phyloP scores from a whole-genome alignment of 2,797 vertebrate genomes.

The Rhyacichthys aspro region DNA sequence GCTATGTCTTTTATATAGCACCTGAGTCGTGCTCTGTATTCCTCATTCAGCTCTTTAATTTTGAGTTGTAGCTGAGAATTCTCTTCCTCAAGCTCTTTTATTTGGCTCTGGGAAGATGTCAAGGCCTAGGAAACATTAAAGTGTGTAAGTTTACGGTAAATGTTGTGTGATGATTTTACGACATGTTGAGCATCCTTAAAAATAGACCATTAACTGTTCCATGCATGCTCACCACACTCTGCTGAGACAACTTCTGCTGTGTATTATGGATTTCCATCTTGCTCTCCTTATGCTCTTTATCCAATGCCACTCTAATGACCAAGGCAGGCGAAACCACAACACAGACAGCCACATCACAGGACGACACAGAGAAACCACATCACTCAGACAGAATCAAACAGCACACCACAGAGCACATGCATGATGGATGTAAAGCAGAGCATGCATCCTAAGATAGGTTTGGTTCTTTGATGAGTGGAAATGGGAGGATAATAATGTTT shows the following conservation, averaged over 20 bases:
- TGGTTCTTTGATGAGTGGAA: conserved; percentile 32
- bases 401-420: conserved; percentile 40
- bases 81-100: conserved; percentile 82
- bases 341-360: conserved; percentile 57
- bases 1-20: conserved; percentile 77
- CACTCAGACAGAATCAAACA: conserved; percentile 46
- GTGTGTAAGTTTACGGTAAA: background rate
- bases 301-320: conserved; percentile 78
- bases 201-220: background rate
- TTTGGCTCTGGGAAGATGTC: conserved; percentile 79
- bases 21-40: conserved; percentile 80
- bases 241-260: conserved; percentile 73
- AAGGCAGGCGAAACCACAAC: conserved; percentile 53
- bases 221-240: conserved; percentile 79
- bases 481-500: conserved; percentile 39
- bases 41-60: conserved; percentile 86
- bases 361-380: conserved; percentile 61
- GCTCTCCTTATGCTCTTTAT: conserved; percentile 82
- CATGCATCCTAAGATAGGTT: conserved; percentile 15
- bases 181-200: background rate
- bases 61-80: conserved; percentile 86
- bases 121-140: conserved; percentile 65
- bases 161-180: conserved; percentile 10
- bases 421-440: conserved; percentile 16
- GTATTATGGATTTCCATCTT: conserved; percentile 65